Base-by-base conservation (phyloP, 2,113 vertebrate genomes). In the Willisornis vidua region DNA sequence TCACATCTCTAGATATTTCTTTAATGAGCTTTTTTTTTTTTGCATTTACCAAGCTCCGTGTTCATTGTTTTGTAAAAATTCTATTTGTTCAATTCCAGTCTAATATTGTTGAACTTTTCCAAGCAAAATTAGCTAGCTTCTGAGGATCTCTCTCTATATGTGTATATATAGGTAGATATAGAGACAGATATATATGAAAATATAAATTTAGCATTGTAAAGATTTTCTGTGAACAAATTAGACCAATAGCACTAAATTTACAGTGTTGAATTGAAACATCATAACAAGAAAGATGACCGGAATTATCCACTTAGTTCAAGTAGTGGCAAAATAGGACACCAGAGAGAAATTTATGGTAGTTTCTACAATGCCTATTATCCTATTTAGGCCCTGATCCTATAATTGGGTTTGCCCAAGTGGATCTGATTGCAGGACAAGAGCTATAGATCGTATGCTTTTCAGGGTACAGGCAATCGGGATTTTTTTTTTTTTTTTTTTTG, bases 301-400 rank as follows among this genome's bases (percentile, higher is more conserved):
- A 95, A 97, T 96, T 96, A 97, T 94, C 93, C 96, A 95, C 94
- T 97, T 97, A 97, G 94, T 97, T 97, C 96, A 96, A 94, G 93
- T 96, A 96, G 94, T 93, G 83, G 85, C 82, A 97, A 97, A 96
- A 96, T 93, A 94, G 96, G 96, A 90, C 90, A 96, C 96, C 90
- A 96, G 96, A 96, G 93, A 97, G 92, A 97, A 97, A 97, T 96
- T 94, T 95, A 95, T 96, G 79, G 96, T 96, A 96, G 96, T 96
- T 96, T 97, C 96, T 96, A 93, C 92, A 94, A 96, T 96, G 95
- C 96, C 93, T 95, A 94, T 92, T 97, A 96, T 96, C 94, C 88
- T 93, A 94, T 95, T 96, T 96, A 96, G 93, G 80, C 79, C 70
- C 90, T 96, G 96, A 96, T 97, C 94, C 96, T 95, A 95, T 96